A percentile compares a stretch with the other conserved stretches of the same genome.
Conservation (phyloP, 2,113 vertebrate species). For the Mastomys coucha region DNA sequence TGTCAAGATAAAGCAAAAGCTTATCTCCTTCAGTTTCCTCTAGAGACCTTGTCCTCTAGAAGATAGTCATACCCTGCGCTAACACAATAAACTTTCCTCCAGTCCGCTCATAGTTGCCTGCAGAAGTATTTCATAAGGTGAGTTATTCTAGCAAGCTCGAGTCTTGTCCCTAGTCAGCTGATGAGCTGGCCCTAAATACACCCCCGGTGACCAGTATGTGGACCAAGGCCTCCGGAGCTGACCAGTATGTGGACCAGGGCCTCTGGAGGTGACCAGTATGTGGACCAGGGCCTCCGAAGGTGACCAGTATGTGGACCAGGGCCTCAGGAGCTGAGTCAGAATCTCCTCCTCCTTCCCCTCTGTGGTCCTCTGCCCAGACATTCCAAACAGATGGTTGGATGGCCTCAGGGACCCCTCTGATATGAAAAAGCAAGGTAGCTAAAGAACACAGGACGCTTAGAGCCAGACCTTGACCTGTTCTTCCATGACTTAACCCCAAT, state of each 20-base stretch:
- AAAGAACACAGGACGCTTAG: background rate
- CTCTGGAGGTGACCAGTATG: background rate
- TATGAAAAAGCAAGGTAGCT: background rate
- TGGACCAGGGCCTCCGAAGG: background rate
- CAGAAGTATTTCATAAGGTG: background rate
- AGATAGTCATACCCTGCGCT: background rate
- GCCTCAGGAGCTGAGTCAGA: no score
- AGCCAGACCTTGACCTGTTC: background rate
- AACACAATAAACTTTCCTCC: background rate
- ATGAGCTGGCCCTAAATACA: background rate
- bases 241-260: no score
- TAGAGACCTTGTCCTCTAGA: background rate
- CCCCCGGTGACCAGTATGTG: background rate
- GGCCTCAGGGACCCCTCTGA: background rate
- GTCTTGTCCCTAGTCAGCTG: background rate
- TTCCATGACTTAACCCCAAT: background rate
- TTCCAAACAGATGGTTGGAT: background rate
- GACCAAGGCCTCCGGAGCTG: no score
- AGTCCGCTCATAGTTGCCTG: background rate
- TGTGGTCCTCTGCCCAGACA: background rate
- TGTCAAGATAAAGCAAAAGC: background rate
- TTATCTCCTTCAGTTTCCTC: background rate
- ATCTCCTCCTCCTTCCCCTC: background rate
- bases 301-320: background rate
- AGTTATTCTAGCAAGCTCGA: background rate